Evolutionary conservation across 2,797 vertebrate genomes (phyloP).

Genomic region (Apogon talboti): DNA sequence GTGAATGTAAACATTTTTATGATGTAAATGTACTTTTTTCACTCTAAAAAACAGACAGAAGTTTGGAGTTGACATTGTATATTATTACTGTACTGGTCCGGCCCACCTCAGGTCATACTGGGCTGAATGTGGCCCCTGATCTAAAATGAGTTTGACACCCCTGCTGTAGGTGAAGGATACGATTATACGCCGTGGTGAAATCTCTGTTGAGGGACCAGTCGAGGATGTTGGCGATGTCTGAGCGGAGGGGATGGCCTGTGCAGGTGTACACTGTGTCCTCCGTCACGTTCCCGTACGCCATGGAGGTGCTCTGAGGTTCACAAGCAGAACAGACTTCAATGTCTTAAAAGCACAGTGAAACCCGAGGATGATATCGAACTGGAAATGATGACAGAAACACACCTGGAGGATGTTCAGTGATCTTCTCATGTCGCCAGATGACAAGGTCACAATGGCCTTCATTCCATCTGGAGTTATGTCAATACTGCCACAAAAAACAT

Average conservation of each 20-base stretch:
- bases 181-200: conserved; percentile 91
- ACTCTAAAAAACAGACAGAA: too few relatives aligned
- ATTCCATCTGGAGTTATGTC: conserved; percentile 91
- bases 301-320: conserved; percentile 90
- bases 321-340: background rate
- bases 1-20: too few relatives aligned
- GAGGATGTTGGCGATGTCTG: conserved; percentile 95
- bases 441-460: conserved; percentile 94
- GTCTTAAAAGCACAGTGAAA: background rate
- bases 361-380: too few relatives aligned
- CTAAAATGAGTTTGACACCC: too few relatives aligned
- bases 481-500: conserved; percentile 81
- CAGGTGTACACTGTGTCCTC: conserved; percentile 97
- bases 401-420: conserved; percentile 97
- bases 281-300: conserved; percentile 93
- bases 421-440: conserved; percentile 95
- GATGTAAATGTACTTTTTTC: too few relatives aligned
- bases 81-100: too few relatives aligned
- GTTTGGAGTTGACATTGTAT: too few relatives aligned
- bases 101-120: too few relatives aligned
- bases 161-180: conserved; percentile 85
- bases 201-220: conserved; percentile 98
- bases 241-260: conserved; percentile 95
- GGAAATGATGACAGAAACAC: background rate
- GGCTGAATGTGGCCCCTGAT: too few relatives aligned